Conservation (phyloP, 2,797 vertebrate species). For the Prionace glauca region DNA sequence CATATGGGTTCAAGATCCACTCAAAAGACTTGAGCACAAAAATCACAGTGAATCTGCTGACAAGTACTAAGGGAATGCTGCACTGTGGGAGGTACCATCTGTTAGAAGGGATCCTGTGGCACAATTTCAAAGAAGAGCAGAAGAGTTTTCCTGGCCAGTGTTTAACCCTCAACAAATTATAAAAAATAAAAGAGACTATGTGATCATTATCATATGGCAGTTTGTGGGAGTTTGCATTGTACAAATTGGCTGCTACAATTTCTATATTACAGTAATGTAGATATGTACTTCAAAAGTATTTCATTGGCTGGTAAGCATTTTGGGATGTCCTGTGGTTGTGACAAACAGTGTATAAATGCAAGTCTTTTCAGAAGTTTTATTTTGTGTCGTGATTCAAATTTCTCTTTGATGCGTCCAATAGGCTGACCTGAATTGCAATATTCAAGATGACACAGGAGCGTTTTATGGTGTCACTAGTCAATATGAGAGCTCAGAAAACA, state of each 20-base stretch:
- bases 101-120: not conserved
- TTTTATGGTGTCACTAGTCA: constrained; percentile 97
- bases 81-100: not conserved
- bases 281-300: not conserved
- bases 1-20: not conserved
- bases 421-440: constrained; percentile 96
- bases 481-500: constrained; percentile 96
- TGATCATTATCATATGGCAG: not conserved
- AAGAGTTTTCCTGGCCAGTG: not conserved
- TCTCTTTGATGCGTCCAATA: constrained; percentile 46
- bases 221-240: not conserved
- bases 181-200: not conserved
- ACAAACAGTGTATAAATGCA: not conserved
- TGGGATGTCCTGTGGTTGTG: not conserved
- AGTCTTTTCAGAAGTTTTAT: not conserved
- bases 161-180: not conserved
- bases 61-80: not conserved
- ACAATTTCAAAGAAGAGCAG: not conserved
- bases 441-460: constrained; percentile 86
- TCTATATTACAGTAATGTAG: not conserved
- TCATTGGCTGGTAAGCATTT: not conserved
- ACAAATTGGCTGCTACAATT: not conserved
- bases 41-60: not conserved
- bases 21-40: not conserved
- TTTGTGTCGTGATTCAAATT: not conserved